phyloP scores from a whole-genome alignment of 2,113 vertebrate species.

The Tretioscincus oriximinensis region DNA sequence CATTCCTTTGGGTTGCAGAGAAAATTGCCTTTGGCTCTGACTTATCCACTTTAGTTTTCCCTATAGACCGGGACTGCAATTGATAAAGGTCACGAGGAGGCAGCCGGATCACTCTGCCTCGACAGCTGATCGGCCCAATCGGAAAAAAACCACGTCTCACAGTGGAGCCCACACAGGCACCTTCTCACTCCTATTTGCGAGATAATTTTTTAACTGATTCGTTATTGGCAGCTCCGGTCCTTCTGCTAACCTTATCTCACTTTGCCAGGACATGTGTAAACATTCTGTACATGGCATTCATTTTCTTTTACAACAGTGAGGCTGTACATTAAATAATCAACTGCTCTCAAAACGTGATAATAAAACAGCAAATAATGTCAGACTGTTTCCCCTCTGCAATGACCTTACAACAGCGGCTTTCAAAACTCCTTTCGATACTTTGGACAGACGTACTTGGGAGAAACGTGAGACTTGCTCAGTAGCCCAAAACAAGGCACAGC shows the following conservation, averaged over 20 bases:
- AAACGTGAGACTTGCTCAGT: background rate
- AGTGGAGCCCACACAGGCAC: background rate
- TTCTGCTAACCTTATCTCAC: background rate
- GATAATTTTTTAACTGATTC: background rate
- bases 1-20: background rate
- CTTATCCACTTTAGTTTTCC: background rate
- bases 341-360: background rate
- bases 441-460: background rate
- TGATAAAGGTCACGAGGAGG: background rate
- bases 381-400: background rate
- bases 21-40: background rate
- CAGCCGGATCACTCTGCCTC: background rate
- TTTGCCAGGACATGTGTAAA: background rate
- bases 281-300: background rate
- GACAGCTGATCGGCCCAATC: background rate
- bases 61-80: no score
- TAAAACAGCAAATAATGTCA: background rate
- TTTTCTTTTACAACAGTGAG: background rate
- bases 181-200: background rate
- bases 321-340: conserved; percentile 19
- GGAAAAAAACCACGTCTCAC: background rate
- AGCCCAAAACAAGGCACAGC: background rate
- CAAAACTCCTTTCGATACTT: background rate
- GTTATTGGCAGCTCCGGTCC: no score
- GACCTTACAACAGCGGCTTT: background rate